Evolutionary conservation across 35 echinoderm and acorn worm species (phyloP).

Genomic region (Holothuria glaberrima): DNA sequence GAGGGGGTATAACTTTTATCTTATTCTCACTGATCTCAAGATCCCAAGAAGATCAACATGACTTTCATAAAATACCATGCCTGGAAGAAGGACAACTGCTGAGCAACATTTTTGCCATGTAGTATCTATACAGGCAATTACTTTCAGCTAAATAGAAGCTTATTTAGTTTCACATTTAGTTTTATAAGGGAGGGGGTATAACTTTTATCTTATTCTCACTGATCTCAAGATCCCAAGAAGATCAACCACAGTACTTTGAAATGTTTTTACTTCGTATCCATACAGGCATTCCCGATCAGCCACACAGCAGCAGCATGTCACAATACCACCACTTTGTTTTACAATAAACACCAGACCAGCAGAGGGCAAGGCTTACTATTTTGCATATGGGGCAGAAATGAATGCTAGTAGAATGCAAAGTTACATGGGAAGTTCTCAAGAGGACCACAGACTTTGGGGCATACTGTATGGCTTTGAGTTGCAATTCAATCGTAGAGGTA

Average conservation of each 20-base stretch:
- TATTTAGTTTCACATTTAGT: no score
- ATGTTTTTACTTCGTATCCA: not conserved
- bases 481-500: conserved; percentile 93
- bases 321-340: conserved; percentile 73
- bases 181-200: no score
- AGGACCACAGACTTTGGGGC: conserved; percentile 78
- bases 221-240: not conserved
- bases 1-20: no score
- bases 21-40: no score
- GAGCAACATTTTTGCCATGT: no score
- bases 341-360: conserved; percentile 90
- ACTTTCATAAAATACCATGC: no score
- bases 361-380: conserved; percentile 82
- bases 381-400: conserved; percentile 95
- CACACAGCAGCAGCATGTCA: not conserved
- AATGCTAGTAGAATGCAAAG: conserved; percentile 67
- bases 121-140: no score
- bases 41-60: no score
- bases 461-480: conserved; percentile 86
- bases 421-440: conserved; percentile 69
- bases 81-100: no score
- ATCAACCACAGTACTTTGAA: not conserved
- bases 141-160: no score
- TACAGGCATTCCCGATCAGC: conserved; percentile 27
- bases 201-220: no score